phyloP scores from a whole-genome alignment of 2,797 vertebrate genomes.

The Lithobates sylvaticus region DNA sequence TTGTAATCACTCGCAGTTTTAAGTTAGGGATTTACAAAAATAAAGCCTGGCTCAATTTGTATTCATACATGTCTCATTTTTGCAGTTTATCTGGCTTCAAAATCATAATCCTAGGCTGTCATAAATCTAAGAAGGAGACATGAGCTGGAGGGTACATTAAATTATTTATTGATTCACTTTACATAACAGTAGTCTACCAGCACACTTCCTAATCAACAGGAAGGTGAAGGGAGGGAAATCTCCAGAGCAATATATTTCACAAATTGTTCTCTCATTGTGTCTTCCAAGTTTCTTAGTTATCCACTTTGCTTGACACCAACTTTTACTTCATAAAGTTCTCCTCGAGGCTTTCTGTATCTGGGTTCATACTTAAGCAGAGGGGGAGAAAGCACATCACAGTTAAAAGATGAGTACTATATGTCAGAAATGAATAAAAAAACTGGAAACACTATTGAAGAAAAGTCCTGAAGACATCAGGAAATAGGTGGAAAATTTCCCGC shows the following conservation, averaged over 20 bases:
- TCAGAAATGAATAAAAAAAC: too few relatives aligned
- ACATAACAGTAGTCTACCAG: conserved; percentile 55
- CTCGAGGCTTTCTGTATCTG: conserved; percentile 14
- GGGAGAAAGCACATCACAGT: background rate
- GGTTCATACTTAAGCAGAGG: background rate
- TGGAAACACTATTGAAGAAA: too few relatives aligned
- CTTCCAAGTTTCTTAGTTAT: conserved; percentile 36
- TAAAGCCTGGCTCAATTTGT: conserved; percentile 23
- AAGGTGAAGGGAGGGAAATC: conserved; percentile 58
- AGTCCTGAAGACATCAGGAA: too few relatives aligned
- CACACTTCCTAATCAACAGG: conserved; percentile 56
- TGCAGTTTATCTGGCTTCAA: conserved; percentile 39
- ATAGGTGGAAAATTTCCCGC: too few relatives aligned
- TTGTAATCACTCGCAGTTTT: conserved; percentile 28
- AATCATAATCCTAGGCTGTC: conserved; percentile 50
- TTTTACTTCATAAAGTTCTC: conserved; percentile 22
- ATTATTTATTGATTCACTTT: conserved; percentile 62
- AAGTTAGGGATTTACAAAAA: conserved; percentile 1
- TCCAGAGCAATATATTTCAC: conserved; percentile 50
- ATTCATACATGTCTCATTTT: conserved; percentile 47
- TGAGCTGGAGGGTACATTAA: conserved; percentile 59
- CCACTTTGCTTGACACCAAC: conserved; percentile 40
- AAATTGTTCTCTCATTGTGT: conserved; percentile 56
- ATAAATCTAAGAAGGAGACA: conserved; percentile 54
- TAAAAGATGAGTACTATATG: too few relatives aligned